A percentile compares a stretch with the other conserved stretches of the same genome.
These are phyloP conservation scores for Eudemis profundana DNA, from an alignment of 2,888 invertebrate species.

Conservation along the genomic window DNA sequence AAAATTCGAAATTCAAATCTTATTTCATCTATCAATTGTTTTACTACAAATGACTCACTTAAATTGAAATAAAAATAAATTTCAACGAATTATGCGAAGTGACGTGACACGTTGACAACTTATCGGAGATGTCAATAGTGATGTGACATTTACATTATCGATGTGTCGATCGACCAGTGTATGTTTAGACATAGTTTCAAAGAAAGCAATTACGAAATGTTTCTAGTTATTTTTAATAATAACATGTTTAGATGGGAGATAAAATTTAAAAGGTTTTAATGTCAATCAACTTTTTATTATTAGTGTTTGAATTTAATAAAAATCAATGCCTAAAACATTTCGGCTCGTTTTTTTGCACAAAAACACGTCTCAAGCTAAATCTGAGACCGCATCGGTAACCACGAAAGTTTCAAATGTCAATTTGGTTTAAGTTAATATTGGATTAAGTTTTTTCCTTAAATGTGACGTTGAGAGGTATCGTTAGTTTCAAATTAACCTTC, in stretches of 20 bases:
- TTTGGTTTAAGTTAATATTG: constrained; percentile 34
- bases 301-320: constrained; percentile 5
- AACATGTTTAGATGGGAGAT: constrained; percentile 28
- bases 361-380: constrained; percentile 15
- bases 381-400: constrained; percentile 24
- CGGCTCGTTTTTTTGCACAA: constrained; percentile 15
- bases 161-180: constrained; percentile 46
- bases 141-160: constrained; percentile 50
- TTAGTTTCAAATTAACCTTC: constrained; percentile 37
- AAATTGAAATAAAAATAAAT: constrained; percentile 27
- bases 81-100: constrained; percentile 31
- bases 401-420: constrained; percentile 41
- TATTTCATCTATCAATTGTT: constrained; percentile 1
- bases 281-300: constrained; percentile 19
- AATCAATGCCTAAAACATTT: constrained; percentile 12
- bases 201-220: constrained; percentile 42
- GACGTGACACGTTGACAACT: constrained; percentile 47
- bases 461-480: constrained; percentile 28
- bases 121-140: constrained; percentile 47
- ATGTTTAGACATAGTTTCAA: constrained; percentile 42
- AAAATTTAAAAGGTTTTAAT: constrained; percentile 22
- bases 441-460: constrained; percentile 42
- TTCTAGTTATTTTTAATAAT: constrained; percentile 19
- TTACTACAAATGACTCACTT: constrained; percentile 23
- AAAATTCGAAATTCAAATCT: neutral